phyloP scores from a whole-genome alignment of 2,797 vertebrate genomes.

The Intellagama lesueurii region DNA sequence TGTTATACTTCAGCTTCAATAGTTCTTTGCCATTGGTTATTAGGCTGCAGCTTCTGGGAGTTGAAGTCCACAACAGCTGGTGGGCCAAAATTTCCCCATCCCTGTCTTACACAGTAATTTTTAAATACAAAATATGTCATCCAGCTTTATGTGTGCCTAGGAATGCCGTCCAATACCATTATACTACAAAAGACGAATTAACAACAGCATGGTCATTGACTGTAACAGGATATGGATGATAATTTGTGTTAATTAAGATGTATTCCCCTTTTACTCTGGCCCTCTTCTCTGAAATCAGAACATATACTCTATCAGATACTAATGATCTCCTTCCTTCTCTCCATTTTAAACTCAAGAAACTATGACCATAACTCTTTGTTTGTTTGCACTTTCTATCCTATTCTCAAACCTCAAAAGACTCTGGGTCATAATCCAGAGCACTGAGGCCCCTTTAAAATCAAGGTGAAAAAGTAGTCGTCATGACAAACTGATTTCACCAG shows the following conservation, averaged over 20 bases:
- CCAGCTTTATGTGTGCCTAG: neutral
- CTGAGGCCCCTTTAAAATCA: neutral
- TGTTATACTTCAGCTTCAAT: no score
- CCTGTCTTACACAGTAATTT: no score
- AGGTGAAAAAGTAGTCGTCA: neutral
- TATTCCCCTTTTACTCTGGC: neutral
- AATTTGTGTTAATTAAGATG: neutral
- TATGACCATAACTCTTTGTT: neutral
- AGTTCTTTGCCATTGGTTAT: no score
- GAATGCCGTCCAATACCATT: neutral
- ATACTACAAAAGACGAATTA: neutral
- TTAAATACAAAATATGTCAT: neutral
- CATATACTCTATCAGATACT: neutral
- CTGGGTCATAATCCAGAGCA: neutral
- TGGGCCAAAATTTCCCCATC: no score
- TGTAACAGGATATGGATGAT: neutral
- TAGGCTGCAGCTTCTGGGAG: no score
- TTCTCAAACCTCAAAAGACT: neutral
- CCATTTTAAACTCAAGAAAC: neutral
- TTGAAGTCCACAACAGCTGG: neutral
- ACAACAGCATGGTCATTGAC: neutral
- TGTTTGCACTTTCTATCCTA: neutral
- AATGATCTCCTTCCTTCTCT: neutral
- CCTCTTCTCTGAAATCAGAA: neutral
- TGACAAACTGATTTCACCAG: neutral